These are phyloP conservation scores for Zaprionus bogoriensis DNA, from an alignment of 2,888 invertebrate genomes.

Conservation along the genomic window DNA sequence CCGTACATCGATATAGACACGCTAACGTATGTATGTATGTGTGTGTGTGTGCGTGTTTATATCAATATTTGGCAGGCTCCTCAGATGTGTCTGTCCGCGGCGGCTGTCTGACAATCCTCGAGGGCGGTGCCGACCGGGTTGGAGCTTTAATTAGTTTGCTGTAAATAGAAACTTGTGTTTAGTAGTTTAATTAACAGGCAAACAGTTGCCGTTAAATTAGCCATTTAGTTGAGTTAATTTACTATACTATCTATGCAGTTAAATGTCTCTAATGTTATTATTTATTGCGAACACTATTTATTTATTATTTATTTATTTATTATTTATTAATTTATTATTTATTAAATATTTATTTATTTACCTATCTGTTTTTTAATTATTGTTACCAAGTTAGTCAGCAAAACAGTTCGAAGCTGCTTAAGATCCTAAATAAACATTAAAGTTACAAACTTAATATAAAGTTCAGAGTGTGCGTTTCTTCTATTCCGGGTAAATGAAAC, in stretches of 20 bases:
- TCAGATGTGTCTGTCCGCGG: conserved; percentile 22
- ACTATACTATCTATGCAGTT: conserved; percentile 35
- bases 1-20: conserved; percentile 31
- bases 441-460: conserved; percentile 18
- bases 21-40: conserved; percentile 14
- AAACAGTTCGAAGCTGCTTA: conserved; percentile 35
- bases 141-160: conserved; percentile 61
- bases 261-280: conserved; percentile 29
- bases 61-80: conserved; percentile 31
- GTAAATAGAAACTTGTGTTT: conserved; percentile 66
- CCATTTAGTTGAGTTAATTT: conserved; percentile 64
- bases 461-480: neutral
- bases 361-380: conserved; percentile 47
- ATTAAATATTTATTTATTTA: conserved; percentile 34
- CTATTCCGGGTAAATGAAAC: neutral
- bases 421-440: conserved; percentile 54
- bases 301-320: conserved; percentile 39
- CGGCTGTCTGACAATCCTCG: conserved; percentile 8
- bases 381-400: conserved; percentile 56
- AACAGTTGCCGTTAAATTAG: conserved; percentile 55
- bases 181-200: conserved; percentile 61
- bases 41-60: conserved; percentile 4
- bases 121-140: conserved; percentile 14
- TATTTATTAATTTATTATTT: conserved; percentile 28
- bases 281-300: conserved; percentile 23